These are phyloP conservation scores for Anticlea derivata DNA, from an alignment of 2,888 invertebrate species.

Conservation along the genomic window DNA sequence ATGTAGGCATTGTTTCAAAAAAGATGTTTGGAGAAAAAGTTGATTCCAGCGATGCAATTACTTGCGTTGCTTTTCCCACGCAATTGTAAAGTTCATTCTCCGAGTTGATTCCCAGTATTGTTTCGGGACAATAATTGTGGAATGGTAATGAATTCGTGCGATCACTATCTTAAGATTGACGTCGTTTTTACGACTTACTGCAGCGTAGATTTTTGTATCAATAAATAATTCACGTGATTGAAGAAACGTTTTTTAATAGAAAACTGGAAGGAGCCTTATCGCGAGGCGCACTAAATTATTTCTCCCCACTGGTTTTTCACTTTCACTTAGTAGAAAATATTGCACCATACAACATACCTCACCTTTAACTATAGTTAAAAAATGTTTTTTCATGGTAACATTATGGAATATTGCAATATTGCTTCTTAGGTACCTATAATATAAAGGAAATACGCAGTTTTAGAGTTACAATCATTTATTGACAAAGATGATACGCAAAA, in stretches of 20 bases:
- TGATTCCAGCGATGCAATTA: conserved; percentile 49
- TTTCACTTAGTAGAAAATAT: too few relatives aligned
- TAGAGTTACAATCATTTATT: too few relatives aligned
- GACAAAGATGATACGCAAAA: too few relatives aligned
- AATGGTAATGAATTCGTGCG: conserved; percentile 63
- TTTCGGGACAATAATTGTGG: conserved; percentile 60
- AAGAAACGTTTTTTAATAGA: background rate
- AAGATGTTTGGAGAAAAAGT: conserved; percentile 28
- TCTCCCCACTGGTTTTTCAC: too few relatives aligned
- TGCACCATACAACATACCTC: too few relatives aligned
- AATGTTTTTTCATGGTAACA: too few relatives aligned
- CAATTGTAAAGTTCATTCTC: conserved; percentile 61
- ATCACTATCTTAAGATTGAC: conserved; percentile 50
- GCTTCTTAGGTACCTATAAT: too few relatives aligned
- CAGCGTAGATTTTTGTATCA: conserved; percentile 21
- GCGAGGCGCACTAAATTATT: too few relatives aligned
- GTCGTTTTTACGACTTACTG: conserved; percentile 43
- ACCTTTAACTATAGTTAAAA: too few relatives aligned
- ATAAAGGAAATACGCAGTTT: too few relatives aligned
- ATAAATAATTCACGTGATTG: conserved; percentile 6
- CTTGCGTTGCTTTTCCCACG: conserved; percentile 66
- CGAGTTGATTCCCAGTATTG: conserved; percentile 70
- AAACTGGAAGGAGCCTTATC: too few relatives aligned
- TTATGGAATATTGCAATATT: too few relatives aligned
- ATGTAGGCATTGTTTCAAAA: conserved; percentile 27